Evolutionary conservation across 2,113 vertebrate species (phyloP).

Genomic region (Tupaia chinensis): DNA sequence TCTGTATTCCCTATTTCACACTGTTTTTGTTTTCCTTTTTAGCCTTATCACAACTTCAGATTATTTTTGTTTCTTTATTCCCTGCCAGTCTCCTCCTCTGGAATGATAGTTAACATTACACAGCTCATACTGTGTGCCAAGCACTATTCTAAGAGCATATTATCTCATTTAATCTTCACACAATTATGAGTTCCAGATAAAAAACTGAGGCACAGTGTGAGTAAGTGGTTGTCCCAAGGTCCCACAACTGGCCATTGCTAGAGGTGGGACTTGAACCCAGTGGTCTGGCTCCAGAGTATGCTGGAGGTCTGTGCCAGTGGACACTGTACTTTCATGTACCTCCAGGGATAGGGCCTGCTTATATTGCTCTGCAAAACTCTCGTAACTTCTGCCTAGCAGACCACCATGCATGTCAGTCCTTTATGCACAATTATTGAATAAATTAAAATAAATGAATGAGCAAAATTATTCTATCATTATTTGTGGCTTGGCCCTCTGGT

Average conservation of each 20-base stretch:
- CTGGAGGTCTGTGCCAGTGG: background rate
- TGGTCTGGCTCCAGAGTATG: background rate
- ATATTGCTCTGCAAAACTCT: background rate
- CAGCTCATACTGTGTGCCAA: background rate
- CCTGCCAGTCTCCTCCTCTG: background rate
- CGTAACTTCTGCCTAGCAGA: background rate
- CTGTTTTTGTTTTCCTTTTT: background rate
- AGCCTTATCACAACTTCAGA: background rate
- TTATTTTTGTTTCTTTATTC: background rate
- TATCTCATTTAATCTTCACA: background rate
- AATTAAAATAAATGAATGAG: background rate
- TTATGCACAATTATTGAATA: background rate
- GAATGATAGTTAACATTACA: background rate
- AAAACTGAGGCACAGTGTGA: background rate
- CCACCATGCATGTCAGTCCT: rapidly evolving
- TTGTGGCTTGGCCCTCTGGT: background rate
- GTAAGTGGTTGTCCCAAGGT: background rate
- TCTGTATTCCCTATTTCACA: background rate
- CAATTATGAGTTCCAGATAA: background rate
- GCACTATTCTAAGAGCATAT: background rate
- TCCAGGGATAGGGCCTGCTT: background rate
- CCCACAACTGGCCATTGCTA: background rate
- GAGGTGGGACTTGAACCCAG: background rate
- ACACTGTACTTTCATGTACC: too few species aligned
- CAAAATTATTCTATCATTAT: background rate